A percentile compares a stretch with the other conserved stretches of the same genome.
These are phyloP conservation scores for Hylia prasina DNA, from an alignment of 2,113 vertebrate genomes.

Conservation along the genomic window DNA sequence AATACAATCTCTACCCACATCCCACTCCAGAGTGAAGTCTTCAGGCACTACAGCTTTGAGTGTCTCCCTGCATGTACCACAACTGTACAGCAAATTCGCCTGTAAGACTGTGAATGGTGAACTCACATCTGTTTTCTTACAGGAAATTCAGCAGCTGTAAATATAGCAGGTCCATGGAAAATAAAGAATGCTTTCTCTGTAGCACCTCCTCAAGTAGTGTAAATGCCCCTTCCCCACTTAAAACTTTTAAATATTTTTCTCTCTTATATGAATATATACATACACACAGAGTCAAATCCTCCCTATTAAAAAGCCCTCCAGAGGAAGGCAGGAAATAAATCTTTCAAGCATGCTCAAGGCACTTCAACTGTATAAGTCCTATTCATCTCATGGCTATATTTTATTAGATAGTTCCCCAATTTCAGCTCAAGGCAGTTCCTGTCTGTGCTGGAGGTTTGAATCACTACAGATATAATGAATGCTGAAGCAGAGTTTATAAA, in stretches of 20 bases:
- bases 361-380: background rate
- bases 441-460: background rate
- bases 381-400: background rate
- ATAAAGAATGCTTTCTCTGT: background rate
- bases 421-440: conserved; percentile 6
- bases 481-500: background rate
- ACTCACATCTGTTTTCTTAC: background rate
- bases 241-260: background rate
- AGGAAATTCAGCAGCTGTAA: conserved; percentile 21
- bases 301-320: background rate
- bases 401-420: background rate
- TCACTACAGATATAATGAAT: background rate
- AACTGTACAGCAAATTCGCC: background rate
- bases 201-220: background rate
- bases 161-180: background rate
- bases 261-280: background rate
- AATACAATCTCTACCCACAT: background rate
- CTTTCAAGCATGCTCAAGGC: background rate
- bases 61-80: background rate
- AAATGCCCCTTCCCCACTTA: background rate
- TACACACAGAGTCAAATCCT: background rate
- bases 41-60: background rate
- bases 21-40: background rate
- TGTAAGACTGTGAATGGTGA: background rate
- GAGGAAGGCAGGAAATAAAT: background rate